Conservation (phyloP, 37 sponge, comb jelly and placozoan species). For the Spongilla lacustris region DNA sequence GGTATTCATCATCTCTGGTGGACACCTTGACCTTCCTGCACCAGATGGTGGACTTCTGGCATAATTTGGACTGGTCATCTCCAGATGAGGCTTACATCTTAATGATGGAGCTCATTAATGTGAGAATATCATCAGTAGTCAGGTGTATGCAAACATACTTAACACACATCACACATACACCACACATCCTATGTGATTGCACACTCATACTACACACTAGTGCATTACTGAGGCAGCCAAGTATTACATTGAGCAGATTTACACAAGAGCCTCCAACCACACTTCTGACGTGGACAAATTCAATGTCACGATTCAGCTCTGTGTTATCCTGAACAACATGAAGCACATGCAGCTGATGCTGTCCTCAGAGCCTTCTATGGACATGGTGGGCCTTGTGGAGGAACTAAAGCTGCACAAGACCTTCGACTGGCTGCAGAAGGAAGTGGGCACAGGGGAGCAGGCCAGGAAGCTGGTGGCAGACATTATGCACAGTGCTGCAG, state of each 20-base stretch:
- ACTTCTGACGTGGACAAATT: neutral
- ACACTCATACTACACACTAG: neutral
- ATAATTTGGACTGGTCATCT: constrained; percentile 49
- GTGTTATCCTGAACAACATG: constrained; percentile 58
- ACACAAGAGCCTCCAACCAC: neutral
- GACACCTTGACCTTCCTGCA: constrained; percentile 37
- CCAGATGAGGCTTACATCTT: constrained; percentile 25
- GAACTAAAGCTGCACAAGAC: constrained; percentile 15
- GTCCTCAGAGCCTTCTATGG: neutral
- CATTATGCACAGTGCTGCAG: constrained; percentile 21
- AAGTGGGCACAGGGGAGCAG: neutral
- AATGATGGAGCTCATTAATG: neutral
- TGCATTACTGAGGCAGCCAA: neutral
- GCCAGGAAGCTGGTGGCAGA: constrained; percentile 10
- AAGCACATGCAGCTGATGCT: constrained; percentile 17
- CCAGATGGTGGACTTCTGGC: constrained; percentile 39
- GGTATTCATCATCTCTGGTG: constrained; percentile 56
- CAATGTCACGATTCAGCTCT: constrained; percentile 17
- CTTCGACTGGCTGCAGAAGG: constrained; percentile 28
- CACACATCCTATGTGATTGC: neutral
- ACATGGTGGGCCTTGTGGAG: neutral
- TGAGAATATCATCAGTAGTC: neutral
- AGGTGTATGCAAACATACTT: constrained; percentile 9
- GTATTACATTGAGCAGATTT: neutral
- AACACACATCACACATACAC: constrained; percentile 8